Evolutionary conservation across 2,113 vertebrate genomes (phyloP).

Genomic region (Ascaphus truei): DNA sequence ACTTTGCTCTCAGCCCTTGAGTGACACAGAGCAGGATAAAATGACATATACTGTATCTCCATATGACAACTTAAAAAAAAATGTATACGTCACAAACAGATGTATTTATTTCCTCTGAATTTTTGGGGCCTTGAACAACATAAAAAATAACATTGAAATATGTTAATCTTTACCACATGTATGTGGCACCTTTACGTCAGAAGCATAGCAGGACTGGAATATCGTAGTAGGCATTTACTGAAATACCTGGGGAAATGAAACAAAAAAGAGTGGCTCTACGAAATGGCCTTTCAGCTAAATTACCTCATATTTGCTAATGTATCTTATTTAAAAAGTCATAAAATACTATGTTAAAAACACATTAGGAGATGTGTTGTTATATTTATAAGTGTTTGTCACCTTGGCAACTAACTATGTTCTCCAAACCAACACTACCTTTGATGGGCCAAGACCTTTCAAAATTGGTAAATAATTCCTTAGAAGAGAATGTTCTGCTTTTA

Average conservation of each 20-base stretch:
- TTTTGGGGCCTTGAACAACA: constrained; percentile 55
- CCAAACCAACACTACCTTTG: constrained; percentile 67
- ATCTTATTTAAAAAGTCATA: constrained; percentile 82
- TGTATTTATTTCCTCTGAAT: constrained; percentile 44
- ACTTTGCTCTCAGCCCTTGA: too few relatives aligned
- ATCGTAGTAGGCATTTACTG: constrained; percentile 76
- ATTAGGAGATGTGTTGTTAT: constrained; percentile 74
- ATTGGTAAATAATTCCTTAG: constrained; percentile 72
- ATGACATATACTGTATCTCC: too few relatives aligned
- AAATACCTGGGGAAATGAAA: constrained; percentile 72
- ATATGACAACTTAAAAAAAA: constrained; percentile 28
- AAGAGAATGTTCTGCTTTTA: constrained; percentile 61
- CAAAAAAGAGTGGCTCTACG: constrained; percentile 68
- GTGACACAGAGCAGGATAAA: too few relatives aligned
- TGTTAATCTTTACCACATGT: constrained; percentile 66
- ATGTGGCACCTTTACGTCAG: constrained; percentile 53
- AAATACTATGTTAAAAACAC: constrained; percentile 81
- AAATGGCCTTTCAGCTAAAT: constrained; percentile 81
- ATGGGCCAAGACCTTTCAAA: constrained; percentile 76
- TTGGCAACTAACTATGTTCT: constrained; percentile 75
- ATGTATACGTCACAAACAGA: constrained; percentile 16
- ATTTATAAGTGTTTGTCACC: constrained; percentile 81
- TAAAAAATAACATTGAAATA: constrained; percentile 39
- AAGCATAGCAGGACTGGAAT: constrained; percentile 62
- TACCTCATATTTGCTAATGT: constrained; percentile 83